phyloP scores from a whole-genome alignment of 1,140 invertebrate species.

The Drosophila sulfurigaster region DNA sequence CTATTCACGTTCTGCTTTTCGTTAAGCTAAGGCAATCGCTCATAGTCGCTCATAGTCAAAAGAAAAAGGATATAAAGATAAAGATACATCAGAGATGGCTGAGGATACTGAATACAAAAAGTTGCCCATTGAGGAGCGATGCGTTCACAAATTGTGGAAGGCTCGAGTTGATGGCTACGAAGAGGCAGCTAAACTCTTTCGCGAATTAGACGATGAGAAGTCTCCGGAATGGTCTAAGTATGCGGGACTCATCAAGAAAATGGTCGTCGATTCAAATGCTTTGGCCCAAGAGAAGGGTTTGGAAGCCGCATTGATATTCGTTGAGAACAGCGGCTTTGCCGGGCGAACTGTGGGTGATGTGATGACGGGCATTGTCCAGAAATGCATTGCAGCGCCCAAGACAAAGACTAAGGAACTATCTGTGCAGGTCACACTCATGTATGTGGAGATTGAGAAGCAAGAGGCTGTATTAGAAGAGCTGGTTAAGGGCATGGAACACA shows the following conservation, averaged over 20 bases:
- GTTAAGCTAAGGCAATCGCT: conserved; percentile 5
- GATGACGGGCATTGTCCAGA: conserved; percentile 94
- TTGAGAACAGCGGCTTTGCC: conserved; percentile 94
- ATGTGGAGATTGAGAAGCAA: conserved; percentile 97
- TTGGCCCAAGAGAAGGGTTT: conserved; percentile 98
- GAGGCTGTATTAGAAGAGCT: conserved; percentile 96
- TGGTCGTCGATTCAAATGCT: conserved; percentile 97
- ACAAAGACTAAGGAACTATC: conserved; percentile 96
- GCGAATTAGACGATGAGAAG: conserved; percentile 95
- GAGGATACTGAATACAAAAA: conserved; percentile 97
- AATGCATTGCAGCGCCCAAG: conserved; percentile 96
- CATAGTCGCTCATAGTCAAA: conserved; percentile 11
- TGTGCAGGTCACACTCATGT: conserved; percentile 95
- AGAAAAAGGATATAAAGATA: neutral
- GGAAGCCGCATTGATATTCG: conserved; percentile 94
- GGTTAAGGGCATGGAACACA: conserved; percentile 96
- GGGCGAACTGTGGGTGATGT: conserved; percentile 95
- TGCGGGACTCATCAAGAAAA: conserved; percentile 96
- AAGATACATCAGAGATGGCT: conserved; percentile 87
- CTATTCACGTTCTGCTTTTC: conserved; percentile 12
- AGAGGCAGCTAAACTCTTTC: conserved; percentile 95
- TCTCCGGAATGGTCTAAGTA: conserved; percentile 97
- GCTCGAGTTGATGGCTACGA: conserved; percentile 97
- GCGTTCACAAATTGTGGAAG: conserved; percentile 98
- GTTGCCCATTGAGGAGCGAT: conserved; percentile 95